A percentile compares a stretch with the other conserved stretches of the same genome.
Conservation (phyloP, 2,797 vertebrate genomes). For the Bradypodion ventrale region DNA sequence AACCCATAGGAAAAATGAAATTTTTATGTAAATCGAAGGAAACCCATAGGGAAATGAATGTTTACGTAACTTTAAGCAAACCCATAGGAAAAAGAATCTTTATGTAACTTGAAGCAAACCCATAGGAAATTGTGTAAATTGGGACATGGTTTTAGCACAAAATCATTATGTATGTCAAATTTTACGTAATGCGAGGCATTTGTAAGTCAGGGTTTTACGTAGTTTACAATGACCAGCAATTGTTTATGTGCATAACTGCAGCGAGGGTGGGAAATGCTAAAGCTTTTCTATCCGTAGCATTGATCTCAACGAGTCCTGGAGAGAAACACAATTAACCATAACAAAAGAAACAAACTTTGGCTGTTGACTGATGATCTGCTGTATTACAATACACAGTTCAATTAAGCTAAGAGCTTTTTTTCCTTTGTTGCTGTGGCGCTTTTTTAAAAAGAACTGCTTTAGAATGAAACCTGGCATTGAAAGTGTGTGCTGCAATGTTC, state of each 20-base stretch:
- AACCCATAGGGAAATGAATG: too few relatives aligned
- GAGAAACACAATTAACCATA: conserved; percentile 70
- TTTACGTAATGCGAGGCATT: too few relatives aligned
- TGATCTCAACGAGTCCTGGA: conserved; percentile 65
- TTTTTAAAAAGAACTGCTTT: conserved; percentile 70
- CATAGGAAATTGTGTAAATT: too few relatives aligned
- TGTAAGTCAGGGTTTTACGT: too few relatives aligned
- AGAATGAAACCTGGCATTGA: conserved; percentile 66
- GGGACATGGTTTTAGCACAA: too few relatives aligned
- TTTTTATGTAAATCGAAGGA: too few relatives aligned
- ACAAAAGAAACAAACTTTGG: conserved; percentile 65
- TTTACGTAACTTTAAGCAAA: too few relatives aligned
- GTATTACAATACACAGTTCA: conserved; percentile 72
- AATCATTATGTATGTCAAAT: too few relatives aligned
- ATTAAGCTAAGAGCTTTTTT: conserved; percentile 80
- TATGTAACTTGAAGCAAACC: too few relatives aligned
- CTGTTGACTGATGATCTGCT: conserved; percentile 69
- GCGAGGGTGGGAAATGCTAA: not conserved
- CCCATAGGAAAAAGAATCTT: too few relatives aligned
- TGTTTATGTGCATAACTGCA: conserved; percentile 41
- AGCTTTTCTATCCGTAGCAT: conserved; percentile 54
- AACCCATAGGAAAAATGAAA: too few relatives aligned
- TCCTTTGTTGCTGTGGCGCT: conserved; percentile 37
- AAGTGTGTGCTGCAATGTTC: conserved; percentile 72
- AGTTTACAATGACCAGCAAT: conserved; percentile 24